Conservation (phyloP, 2,888 invertebrate species). For the Hirudinaria manillensis region DNA sequence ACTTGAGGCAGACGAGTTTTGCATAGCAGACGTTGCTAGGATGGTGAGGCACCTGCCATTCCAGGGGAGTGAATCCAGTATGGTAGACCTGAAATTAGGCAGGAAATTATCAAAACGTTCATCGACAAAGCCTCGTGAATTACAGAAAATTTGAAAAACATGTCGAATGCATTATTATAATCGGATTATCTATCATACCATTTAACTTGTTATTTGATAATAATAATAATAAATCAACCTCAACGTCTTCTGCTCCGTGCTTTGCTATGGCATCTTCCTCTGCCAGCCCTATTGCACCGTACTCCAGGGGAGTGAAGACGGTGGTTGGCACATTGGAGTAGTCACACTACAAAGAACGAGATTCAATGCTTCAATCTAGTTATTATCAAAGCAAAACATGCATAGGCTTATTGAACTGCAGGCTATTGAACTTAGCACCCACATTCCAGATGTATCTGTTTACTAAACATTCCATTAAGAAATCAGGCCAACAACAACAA, state of each 20-base stretch:
- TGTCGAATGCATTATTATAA: too few species aligned
- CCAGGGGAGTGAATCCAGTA: conserved; percentile 86
- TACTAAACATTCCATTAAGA: too few species aligned
- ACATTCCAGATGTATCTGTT: too few species aligned
- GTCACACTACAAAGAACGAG: conserved; percentile 42
- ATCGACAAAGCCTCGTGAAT: too few species aligned
- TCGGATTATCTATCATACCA: neutral
- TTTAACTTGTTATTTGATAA: too few species aligned
- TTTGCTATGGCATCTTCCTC: conserved; percentile 45
- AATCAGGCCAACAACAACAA: too few species aligned
- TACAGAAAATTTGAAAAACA: too few species aligned
- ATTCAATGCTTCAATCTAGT: too few species aligned
- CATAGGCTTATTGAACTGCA: neutral
- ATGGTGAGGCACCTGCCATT: conserved; percentile 85
- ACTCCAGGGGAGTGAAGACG: conserved; percentile 51
- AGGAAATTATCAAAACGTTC: neutral
- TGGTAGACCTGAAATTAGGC: conserved; percentile 66
- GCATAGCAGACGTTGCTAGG: conserved; percentile 82
- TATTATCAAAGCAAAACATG: neutral
- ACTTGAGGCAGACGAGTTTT: conserved; percentile 63
- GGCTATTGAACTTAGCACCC: too few species aligned
- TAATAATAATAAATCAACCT: conserved; percentile 39
- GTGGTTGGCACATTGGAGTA: conserved; percentile 49
- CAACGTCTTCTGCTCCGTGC: conserved; percentile 44
- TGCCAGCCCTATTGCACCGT: conserved; percentile 46